phyloP scores from a whole-genome alignment of 2,113 vertebrate species.

The Nesogale talazaci region DNA sequence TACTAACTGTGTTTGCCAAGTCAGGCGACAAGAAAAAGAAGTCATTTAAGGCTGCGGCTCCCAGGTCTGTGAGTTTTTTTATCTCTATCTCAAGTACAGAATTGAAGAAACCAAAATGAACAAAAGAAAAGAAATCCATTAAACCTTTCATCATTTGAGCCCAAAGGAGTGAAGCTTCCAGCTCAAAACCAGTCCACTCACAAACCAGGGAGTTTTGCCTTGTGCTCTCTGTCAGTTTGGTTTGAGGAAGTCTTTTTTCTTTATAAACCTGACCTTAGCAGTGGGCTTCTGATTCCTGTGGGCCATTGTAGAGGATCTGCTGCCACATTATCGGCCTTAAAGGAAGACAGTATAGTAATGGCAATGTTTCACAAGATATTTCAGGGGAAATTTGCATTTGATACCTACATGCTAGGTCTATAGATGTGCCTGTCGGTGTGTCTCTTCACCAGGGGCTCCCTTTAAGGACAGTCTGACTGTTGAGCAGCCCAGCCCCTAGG shows the following conservation, averaged over 20 bases:
- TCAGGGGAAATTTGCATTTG: not conserved
- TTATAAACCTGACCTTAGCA: not conserved
- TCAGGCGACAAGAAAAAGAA: not conserved
- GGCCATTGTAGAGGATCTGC: not conserved
- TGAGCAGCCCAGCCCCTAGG: not conserved
- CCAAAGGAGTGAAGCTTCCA: not conserved
- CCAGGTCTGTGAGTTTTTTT: not conserved
- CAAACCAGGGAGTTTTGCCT: not conserved
- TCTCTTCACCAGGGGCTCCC: not conserved
- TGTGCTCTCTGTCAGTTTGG: not conserved
- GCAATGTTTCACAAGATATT: not conserved
- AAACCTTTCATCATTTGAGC: not conserved
- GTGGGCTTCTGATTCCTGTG: not conserved
- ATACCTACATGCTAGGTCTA: not conserved
- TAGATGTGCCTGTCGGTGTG: not conserved
- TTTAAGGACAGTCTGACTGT: not conserved
- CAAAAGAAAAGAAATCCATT: not conserved
- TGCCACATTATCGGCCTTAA: not conserved
- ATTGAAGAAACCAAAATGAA: not conserved
- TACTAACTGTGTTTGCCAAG: not conserved
- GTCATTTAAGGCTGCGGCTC: not conserved
- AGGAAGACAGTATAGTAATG: not conserved
- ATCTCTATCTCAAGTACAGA: not conserved
- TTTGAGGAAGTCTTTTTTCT: not conserved
- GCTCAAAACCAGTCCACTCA: not conserved